A percentile compares a stretch with the other conserved stretches of the same genome.
phyloP scores from a whole-genome alignment of 2,797 vertebrate species.

The Gallinago stenura region DNA sequence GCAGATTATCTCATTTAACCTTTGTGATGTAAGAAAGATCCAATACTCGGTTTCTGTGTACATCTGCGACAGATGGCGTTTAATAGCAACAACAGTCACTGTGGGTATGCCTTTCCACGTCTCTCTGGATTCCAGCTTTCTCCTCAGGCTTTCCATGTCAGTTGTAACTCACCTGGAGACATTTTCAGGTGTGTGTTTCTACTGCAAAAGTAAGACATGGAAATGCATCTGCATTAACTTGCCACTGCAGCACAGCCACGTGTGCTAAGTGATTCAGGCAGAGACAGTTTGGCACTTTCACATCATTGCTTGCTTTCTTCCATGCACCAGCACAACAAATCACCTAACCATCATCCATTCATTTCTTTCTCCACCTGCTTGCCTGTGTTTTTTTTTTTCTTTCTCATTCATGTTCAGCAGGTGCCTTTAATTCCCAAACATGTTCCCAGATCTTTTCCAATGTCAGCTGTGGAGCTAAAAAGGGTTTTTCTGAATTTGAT shows the following conservation, averaged over 20 bases:
- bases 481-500: constrained; percentile 55
- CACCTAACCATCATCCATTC: not conserved
- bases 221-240: not conserved
- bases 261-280: not conserved
- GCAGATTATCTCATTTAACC: not conserved
- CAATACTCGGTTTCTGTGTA: not conserved
- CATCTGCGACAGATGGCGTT: not conserved
- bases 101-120: not conserved
- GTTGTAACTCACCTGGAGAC: not conserved
- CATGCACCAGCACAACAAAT: not conserved
- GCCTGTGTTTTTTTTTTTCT: not conserved
- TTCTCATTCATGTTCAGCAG: constrained; percentile 20
- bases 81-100: not conserved
- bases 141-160: not conserved
- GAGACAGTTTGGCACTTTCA: not conserved
- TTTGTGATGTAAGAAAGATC: constrained; percentile 8
- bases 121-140: not conserved
- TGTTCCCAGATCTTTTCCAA: constrained; percentile 40
- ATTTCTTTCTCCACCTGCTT: not conserved
- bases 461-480: constrained; percentile 37
- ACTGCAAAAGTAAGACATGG: not conserved
- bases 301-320: not conserved
- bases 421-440: constrained; percentile 23
- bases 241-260: accelerated
- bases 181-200: not conserved